phyloP scores from a whole-genome alignment of 2,113 vertebrate genomes.

The Paratilapia polleni region DNA sequence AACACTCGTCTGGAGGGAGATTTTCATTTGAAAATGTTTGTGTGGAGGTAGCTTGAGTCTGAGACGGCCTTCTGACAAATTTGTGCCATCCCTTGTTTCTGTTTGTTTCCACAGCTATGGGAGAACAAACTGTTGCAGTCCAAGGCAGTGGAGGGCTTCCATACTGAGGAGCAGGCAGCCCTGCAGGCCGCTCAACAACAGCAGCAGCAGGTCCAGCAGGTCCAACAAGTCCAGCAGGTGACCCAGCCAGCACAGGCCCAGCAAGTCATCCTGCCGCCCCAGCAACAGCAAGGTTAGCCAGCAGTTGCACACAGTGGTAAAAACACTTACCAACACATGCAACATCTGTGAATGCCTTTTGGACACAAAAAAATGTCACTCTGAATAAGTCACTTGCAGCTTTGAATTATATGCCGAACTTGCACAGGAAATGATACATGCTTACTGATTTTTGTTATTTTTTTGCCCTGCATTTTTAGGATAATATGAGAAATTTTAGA shows the following conservation, averaged over 20 bases:
- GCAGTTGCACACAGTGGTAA: background rate
- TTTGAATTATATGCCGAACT: accelerated
- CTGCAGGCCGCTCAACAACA: constrained; percentile 89
- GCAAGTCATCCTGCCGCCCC: constrained; percentile 90
- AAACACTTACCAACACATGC: background rate
- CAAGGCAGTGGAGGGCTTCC: constrained; percentile 97
- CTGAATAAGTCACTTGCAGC: background rate
- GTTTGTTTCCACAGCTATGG: constrained; percentile 86
- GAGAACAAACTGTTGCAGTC: constrained; percentile 98
- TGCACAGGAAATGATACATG: background rate
- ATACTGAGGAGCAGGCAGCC: constrained; percentile 94
- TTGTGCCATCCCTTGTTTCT: background rate
- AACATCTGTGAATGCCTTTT: background rate
- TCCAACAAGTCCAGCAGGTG: constrained; percentile 87
- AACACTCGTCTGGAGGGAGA: background rate
- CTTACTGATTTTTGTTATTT: accelerated
- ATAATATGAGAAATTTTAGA: background rate
- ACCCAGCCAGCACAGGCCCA: constrained; percentile 85
- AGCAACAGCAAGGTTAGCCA: constrained; percentile 88
- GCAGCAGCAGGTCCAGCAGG: constrained; percentile 83
- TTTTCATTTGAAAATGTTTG: background rate
- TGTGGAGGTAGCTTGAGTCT: background rate
- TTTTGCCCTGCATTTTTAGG: background rate
- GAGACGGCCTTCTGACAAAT: background rate
- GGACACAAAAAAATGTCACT: background rate